Evolutionary conservation across 1,140 invertebrate genomes (phyloP), one percentile per base, ranked within the genome.

Genomic region (Vollenhovia emeryi): DNA sequence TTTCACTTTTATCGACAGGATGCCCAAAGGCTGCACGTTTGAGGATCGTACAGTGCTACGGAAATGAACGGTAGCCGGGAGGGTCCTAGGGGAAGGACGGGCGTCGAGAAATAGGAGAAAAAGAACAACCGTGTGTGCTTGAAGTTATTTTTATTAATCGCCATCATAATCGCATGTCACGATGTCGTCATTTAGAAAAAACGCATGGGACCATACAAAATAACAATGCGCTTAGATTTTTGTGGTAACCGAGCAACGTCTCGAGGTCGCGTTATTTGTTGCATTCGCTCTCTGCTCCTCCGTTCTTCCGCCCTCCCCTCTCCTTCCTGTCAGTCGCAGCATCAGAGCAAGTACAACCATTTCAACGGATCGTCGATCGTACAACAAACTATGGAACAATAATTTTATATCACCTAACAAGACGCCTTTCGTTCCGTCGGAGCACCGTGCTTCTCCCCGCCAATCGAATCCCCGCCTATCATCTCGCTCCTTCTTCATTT

Each of bases 191-290:
- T 92, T 93, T 94, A 93, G 90, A 94, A 94, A 94, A 94, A 93
- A 93, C 92, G 91, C 93, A 91, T 93, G 91, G 91, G 90, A 93
- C 86, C 91, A 94, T 94, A 94, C 89, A 94, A 94, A 94, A 94
- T 93, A 94, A 94, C 93, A 93, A 94, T 93, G 92, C 92, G 91
- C 91, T 91, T 92, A 93, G 82, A 92, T 89, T 92, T 94, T 92
- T 79, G 90, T 94, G 90, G 69, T 89, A 93, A 93, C 91, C 93
- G 91, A 94, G 90, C 89, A 93, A 93, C 91, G 90, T 78, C 64
- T 90, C 86, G 86, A 89, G 84, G 73, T 90, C 88, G 86, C 78
- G 71, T 69, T 64, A 50, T 66, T 40, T 69, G 64, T 50, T 89
- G 62, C 9, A 45, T 59, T 73, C 76, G 78, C 71, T 64, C 55